Conservation (phyloP, 2,888 invertebrate species). For the Deilephila elpenor region DNA sequence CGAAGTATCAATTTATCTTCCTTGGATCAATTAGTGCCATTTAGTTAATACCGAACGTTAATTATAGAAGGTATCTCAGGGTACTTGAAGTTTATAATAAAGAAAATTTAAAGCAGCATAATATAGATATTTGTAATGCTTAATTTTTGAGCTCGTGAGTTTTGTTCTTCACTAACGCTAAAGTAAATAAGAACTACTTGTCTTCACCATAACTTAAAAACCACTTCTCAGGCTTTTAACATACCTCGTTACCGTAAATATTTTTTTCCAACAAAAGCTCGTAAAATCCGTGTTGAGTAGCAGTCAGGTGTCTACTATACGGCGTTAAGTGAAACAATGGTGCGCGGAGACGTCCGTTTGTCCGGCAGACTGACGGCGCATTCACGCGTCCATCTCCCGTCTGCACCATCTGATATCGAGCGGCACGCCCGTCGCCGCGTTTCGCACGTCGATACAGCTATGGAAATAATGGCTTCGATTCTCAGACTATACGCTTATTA, state of each 20-base stretch:
- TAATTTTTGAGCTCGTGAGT: no score
- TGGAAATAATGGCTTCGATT: conserved; percentile 12
- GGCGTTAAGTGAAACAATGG: neutral
- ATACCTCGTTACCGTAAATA: conserved; percentile 8
- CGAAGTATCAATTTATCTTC: no score
- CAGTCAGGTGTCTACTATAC: conserved; percentile 7
- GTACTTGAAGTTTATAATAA: no score
- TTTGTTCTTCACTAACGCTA: no score
- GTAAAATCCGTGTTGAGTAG: conserved; percentile 14
- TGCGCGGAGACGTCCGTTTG: conserved; percentile 4
- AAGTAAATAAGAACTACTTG: no score
- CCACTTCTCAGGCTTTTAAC: neutral
- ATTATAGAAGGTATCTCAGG: no score
- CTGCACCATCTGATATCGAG: conserved; percentile 30
- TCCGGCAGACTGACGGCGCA: conserved; percentile 37
- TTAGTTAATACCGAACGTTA: no score
- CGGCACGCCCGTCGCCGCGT: neutral
- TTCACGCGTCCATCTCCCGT: conserved; percentile 33
- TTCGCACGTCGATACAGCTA: conserved; percentile 7
- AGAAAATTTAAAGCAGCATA: no score
- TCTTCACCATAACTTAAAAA: neutral
- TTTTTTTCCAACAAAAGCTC: neutral
- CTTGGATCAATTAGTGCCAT: no score
- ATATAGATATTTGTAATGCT: no score
- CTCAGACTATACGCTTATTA: neutral